Evolutionary conservation across 2,797 vertebrate species (phyloP), one percentile per base, ranked within the genome.

Genomic region (Dermochelys coriacea): DNA sequence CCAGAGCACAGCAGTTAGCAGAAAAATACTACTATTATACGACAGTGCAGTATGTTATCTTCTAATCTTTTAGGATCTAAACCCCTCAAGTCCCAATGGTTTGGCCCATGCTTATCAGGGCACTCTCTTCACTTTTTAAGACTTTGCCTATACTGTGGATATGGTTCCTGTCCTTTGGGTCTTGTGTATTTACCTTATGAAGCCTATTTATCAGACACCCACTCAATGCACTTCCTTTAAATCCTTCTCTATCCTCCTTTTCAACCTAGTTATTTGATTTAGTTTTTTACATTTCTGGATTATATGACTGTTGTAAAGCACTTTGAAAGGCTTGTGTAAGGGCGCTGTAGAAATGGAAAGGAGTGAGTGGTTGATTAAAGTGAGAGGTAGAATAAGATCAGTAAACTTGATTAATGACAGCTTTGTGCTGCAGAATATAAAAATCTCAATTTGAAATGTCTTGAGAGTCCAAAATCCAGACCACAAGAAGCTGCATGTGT

Each of bases 321-420:
- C 82, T 86, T 83, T 80, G 86, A 93, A 86, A 82, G 9, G 47
- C 83, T 59, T 82, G 74, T 84, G 52, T 91, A 92, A 96, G 83
- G 37, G 29, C 51, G 14, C 47, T 85, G 34, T 75, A 94, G 80
- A 96, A 96, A 95, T 90, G 90, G 85, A 89, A 86, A 91, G 61
- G 50, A 92, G 71, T 59, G 82, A 92, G 77, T 51, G 52, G 80
- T 50, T 85, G 49, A 94, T 94, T 87, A 94, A 93, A 96, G 71
- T 52, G 52, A 90, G 87, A 82, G 78, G 75, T 93, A 95, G 88
- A 96, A 84, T 64, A 79, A 91, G 71, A 80, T 34, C 50, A 37
- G 64, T 84, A 89, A 64, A n/a, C 57, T 88, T 93, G 85, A 93
- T 89, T 84, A 92, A 88, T 25, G 54, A 74, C 84, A 83, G 82